A percentile compares a stretch with the other conserved stretches of the same genome.
Conservation (phyloP, 2,113 vertebrate species). For the Lophotis ruficrista region DNA sequence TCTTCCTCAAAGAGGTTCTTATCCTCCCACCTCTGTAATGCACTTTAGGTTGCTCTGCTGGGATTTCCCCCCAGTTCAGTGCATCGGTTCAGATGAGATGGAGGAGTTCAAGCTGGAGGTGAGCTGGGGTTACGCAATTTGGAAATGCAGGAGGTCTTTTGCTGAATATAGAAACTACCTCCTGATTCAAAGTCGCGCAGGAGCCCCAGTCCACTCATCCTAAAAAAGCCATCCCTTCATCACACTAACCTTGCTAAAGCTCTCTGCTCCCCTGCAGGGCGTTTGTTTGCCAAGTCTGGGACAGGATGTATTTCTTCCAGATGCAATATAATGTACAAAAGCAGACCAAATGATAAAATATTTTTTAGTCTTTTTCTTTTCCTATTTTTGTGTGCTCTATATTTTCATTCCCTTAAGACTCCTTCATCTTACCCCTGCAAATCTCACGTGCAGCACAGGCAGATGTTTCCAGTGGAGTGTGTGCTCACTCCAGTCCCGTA, state of each 20-base stretch:
- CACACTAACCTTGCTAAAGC: accelerated
- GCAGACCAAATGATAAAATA: not conserved
- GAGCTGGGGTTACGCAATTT: not conserved
- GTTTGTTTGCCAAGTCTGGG: not conserved
- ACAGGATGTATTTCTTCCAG: not conserved
- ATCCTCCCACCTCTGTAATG: constrained; percentile 18
- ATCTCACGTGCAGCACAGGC: not conserved
- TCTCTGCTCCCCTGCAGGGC: not conserved
- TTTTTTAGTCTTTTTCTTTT: not conserved
- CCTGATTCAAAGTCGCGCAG: not conserved
- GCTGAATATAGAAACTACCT: not conserved
- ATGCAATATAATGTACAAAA: not conserved
- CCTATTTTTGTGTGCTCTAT: not conserved
- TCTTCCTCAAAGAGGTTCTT: not conserved
- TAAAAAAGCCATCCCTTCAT: not conserved
- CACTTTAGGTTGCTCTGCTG: not conserved
- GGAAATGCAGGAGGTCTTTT: not conserved
- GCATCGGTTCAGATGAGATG: not conserved
- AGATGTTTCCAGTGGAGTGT: not conserved
- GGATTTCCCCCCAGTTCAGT: not conserved
- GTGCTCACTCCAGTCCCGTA: not conserved
- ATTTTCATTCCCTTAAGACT: not conserved
- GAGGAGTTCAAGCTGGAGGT: not conserved
- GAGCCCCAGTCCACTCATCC: not conserved
- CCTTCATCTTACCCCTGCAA: not conserved